Conservation (phyloP, 2,888 invertebrate genomes). For the Drosophila quasianomalipes region DNA sequence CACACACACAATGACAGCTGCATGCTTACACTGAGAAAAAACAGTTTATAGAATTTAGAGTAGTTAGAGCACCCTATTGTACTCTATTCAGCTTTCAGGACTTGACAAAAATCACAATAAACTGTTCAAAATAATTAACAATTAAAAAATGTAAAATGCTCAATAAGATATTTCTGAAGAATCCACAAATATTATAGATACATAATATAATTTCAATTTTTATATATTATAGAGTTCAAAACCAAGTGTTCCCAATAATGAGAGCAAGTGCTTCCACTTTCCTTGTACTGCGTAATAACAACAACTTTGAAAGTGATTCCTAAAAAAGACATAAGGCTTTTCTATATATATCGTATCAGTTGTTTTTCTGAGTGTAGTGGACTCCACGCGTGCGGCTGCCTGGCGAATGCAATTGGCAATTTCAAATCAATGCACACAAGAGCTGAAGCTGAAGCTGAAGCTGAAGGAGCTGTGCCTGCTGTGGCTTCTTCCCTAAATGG, state of each 20-base stretch:
- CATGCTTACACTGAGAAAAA: constrained; percentile 40
- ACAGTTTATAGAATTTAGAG: neutral
- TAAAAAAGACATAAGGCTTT: no score
- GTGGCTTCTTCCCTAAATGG: constrained; percentile 75
- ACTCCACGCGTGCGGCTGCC: constrained; percentile 71
- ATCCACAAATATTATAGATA: no score
- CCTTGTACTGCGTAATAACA: no score
- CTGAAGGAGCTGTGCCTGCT: constrained; percentile 25
- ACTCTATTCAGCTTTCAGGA: neutral
- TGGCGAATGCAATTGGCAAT: constrained; percentile 50
- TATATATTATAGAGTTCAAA: no score
- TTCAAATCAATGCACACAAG: constrained; percentile 69
- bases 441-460: constrained; percentile 27
- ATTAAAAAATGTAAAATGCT: neutral
- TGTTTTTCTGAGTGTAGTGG: constrained; percentile 4
- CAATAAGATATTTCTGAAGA: no score
- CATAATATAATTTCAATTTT: no score
- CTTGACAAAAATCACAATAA: neutral
- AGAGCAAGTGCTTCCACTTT: no score
- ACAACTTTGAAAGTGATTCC: neutral
- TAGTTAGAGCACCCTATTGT: neutral
- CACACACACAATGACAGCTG: constrained; percentile 54
- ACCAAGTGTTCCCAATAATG: no score
- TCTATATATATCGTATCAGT: no score
- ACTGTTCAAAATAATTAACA: neutral